Conservation (phyloP, 2,888 invertebrate genomes). For the Dynastes tityus region DNA sequence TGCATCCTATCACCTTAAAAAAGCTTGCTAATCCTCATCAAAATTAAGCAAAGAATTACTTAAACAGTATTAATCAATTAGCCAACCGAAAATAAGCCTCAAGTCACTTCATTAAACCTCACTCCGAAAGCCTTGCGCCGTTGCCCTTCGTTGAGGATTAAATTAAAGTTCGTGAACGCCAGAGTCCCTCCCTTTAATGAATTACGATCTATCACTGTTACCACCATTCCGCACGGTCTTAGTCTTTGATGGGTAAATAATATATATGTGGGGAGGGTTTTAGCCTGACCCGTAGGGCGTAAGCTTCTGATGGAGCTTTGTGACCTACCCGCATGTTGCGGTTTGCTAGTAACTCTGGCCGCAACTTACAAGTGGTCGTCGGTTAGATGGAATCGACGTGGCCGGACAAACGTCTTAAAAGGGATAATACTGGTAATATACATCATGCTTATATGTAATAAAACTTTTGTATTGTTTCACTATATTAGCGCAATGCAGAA, state of each 20-base stretch:
- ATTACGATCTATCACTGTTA: conserved; percentile 38
- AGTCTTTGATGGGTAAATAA: conserved; percentile 33
- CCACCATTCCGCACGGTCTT: conserved; percentile 20
- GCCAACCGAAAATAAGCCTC: neutral
- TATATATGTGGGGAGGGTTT: conserved; percentile 22
- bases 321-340: conserved; percentile 38
- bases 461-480: no score
- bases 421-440: neutral
- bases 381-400: neutral
- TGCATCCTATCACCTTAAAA: no score
- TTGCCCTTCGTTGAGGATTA: conserved; percentile 21
- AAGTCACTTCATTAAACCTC: conserved; percentile 4
- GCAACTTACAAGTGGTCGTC: conserved; percentile 24
- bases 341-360: conserved; percentile 31
- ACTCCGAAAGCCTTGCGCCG: neutral
- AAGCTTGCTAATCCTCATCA: no score
- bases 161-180: conserved; percentile 25
- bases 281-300: conserved; percentile 10
- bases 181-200: conserved; percentile 16
- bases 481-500: no score
- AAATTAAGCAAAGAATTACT: neutral
- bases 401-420: conserved; percentile 17
- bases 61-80: conserved; percentile 8
- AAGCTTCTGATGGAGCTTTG: conserved; percentile 26
- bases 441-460: no score